Evolutionary conservation across 2,888 invertebrate species (phyloP).

Genomic region (Platycheirus albimanus): DNA sequence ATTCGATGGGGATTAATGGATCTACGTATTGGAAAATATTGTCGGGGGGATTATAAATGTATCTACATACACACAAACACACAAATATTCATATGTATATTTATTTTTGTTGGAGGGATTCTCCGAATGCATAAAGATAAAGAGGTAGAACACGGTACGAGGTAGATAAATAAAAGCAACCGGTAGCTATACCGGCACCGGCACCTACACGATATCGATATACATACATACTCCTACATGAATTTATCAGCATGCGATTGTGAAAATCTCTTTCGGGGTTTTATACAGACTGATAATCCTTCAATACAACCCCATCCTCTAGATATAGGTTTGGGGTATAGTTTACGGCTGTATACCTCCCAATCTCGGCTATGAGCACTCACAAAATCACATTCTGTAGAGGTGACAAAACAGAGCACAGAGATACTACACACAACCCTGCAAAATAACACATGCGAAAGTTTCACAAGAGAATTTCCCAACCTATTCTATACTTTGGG

Average conservation of each 20-base stretch:
- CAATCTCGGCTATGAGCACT: slow-evolving; percentile 4
- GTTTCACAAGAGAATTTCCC: too few relatives aligned
- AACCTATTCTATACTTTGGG: slow-evolving; percentile 51
- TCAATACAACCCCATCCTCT: slow-evolving; percentile 65
- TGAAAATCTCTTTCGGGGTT: slow-evolving; percentile 73
- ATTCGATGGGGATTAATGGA: slow-evolving; percentile 73
- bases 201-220: too few relatives aligned
- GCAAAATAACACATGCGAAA: slow-evolving; percentile 14
- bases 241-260: slow-evolving; percentile 62
- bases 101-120: background rate
- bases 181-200: background rate
- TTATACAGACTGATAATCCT: slow-evolving; percentile 72
- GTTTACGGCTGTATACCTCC: background rate
- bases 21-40: slow-evolving; percentile 74
- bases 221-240: too few relatives aligned
- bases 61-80: slow-evolving; percentile 20
- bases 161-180: background rate
- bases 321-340: slow-evolving; percentile 24
- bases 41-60: slow-evolving; percentile 74
- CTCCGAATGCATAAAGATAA: slow-evolving; percentile 8
- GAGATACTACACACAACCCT: slow-evolving; percentile 23
- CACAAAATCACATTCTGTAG: background rate
- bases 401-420: slow-evolving; percentile 37
- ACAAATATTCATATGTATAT: background rate
- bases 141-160: background rate